Conservation (phyloP, 30 jellyfish, hydroid and myxozoan species). For the Nemopilema nomurai region DNA sequence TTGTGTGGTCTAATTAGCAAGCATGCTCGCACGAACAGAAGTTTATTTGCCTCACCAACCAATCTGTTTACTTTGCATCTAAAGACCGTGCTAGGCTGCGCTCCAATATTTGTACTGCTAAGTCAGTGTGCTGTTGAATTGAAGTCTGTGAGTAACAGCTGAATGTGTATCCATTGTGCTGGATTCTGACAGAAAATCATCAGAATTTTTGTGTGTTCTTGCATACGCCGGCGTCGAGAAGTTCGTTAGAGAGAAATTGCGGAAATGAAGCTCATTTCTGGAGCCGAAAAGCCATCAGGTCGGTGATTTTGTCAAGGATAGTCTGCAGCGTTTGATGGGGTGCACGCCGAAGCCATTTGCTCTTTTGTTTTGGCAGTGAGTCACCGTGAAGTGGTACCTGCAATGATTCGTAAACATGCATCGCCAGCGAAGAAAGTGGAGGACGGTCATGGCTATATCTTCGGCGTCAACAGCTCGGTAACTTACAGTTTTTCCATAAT, state of each 20-base stretch:
- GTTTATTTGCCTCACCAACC: neutral
- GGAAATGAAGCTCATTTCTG: conserved; percentile 23
- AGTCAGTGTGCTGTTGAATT: conserved; percentile 20
- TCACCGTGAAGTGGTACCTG: neutral
- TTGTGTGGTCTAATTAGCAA: conserved; percentile 14
- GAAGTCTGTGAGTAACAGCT: neutral
- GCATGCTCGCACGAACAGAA: conserved; percentile 3
- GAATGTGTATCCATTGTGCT: neutral
- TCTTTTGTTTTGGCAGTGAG: neutral
- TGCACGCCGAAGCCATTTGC: neutral
- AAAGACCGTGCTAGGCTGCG: conserved; percentile 22
- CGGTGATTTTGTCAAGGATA: neutral
- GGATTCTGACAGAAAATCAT: neutral
- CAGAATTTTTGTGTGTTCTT: neutral
- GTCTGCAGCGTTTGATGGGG: neutral
- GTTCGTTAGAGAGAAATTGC: neutral
- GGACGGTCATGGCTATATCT: conserved; percentile 75
- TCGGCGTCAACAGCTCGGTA: conserved; percentile 98
- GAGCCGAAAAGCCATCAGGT: conserved; percentile 9
- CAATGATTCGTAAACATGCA: conserved; percentile 77
- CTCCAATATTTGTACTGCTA: conserved; percentile 8
- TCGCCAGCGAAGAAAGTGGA: conserved; percentile 57
- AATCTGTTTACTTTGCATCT: neutral
- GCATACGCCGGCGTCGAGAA: neutral
- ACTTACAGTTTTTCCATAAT: neutral